Evolutionary conservation across 2,888 invertebrate genomes (phyloP), one percentile per base, ranked within the genome.

Genomic region (Agrochola macilenta): DNA sequence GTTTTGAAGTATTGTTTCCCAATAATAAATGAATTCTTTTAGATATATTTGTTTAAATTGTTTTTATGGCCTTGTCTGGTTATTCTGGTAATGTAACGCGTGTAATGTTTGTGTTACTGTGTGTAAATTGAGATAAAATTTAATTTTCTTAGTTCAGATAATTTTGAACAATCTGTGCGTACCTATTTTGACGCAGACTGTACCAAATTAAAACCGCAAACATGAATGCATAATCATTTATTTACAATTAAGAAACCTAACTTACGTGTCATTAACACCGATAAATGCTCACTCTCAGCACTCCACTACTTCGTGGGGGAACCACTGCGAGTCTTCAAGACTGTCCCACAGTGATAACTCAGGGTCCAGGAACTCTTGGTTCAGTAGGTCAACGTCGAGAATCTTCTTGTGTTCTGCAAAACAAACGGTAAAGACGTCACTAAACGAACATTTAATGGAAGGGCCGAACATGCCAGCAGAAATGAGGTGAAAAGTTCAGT

Each of bases 281-380:
- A 58, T 70, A 39, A 82, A 76, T 93, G 92, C 0, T 90, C 97
- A 70, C 61, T 60, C 58, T 76, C 49, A 79, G 58, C 78, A 79
- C 94, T 98, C 98, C 63, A 98, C 92, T 49, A 98, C 97, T 82
- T 98, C 98, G 82, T 98, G 97, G 0, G 98, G 98, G 89, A 98
- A 96, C 98, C 98, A 99, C 91, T 98, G 98, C 0, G 98, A 98
- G 81, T 98, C 97, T 92, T 98, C 98, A 66, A 99, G 91, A 26
- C 98, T 98, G 93, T 98, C 98, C 98, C 98, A 99, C 46, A 98
- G 93, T 71, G 98, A 98, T 77, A 98, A 97, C 90, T 98, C 98
- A 39, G 98, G 97, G 86, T 98, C 98, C 64, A 98, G 97, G 72
- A 97, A 97, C 78, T 98, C 98, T 84, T 98, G 97, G 91, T 99